These are phyloP conservation scores for Platorchestia sp. DNA, from an alignment of 1,140 invertebrate species.

Conservation along the genomic window DNA sequence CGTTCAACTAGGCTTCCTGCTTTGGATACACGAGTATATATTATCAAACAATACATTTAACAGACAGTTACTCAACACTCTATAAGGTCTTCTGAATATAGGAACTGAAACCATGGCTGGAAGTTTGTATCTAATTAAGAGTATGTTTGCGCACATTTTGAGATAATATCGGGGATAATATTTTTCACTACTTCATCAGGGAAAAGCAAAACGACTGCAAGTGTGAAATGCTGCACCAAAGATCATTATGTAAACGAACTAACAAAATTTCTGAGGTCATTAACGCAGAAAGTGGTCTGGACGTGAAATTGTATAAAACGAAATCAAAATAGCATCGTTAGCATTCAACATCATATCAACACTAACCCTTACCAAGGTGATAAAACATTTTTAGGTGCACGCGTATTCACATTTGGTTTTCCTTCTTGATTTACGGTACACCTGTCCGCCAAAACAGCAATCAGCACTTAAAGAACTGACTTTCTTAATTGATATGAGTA, in stretches of 20 bases:
- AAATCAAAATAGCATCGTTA: not conserved
- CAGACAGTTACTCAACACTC: no score
- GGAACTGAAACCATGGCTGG: no score
- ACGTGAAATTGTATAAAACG: not conserved
- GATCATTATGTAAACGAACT: not conserved
- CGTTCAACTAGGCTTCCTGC: no score
- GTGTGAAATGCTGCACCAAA: not conserved
- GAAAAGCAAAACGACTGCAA: not conserved
- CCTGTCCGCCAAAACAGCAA: no score
- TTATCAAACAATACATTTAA: no score
- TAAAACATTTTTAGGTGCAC: not conserved
- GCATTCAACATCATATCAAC: not conserved
- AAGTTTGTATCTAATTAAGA: no score
- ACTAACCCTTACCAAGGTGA: not conserved
- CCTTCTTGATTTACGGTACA: not conserved
- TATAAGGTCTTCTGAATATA: no score
- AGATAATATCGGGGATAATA: not conserved
- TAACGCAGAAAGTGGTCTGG: not conserved
- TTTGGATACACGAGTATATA: no score
- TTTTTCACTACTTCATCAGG: not conserved
- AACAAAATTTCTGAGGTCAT: not conserved
- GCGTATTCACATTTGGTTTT: not conserved
- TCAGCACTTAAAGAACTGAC: no score
- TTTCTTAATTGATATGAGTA: no score
- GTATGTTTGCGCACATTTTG: not conserved